Percentiles rank a stretch among this genome's conserved stretches.
Conservation (phyloP, 64 coral and sea anemone genomes). For the Montipora capricornis region DNA sequence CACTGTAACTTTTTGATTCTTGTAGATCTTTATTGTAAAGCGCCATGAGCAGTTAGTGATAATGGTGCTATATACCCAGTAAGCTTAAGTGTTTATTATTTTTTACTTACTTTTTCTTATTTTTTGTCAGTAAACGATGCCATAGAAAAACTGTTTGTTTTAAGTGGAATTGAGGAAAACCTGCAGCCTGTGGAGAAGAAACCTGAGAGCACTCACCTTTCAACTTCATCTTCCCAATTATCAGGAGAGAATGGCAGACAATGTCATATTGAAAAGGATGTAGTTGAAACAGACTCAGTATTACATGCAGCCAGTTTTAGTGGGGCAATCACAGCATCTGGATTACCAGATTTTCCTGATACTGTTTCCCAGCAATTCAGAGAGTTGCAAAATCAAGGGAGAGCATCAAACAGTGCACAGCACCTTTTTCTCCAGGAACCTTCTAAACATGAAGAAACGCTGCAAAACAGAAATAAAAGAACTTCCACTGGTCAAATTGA, state of each 20-base stretch:
- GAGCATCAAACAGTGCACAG: not conserved
- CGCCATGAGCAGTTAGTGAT: too few species aligned
- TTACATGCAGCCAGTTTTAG: not conserved
- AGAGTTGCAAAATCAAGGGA: not conserved
- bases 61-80: too few species aligned
- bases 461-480: not conserved
- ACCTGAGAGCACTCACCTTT: not conserved
- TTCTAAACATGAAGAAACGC: not conserved
- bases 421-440: not conserved
- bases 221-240: not conserved
- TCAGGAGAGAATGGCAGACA: not conserved
- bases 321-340: not conserved
- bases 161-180: constrained; percentile 49
- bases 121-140: constrained; percentile 78
- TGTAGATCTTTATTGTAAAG: too few species aligned
- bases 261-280: not conserved
- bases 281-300: too few species aligned
- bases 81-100: too few species aligned
- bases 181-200: not conserved
- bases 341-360: constrained; percentile 39
- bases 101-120: not conserved
- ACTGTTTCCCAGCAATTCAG: constrained; percentile 15
- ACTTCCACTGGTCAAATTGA: not conserved
- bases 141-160: constrained; percentile 81
- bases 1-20: too few species aligned